A percentile compares a stretch with the other conserved stretches of the same genome.
These are phyloP conservation scores for Neoarius graeffei DNA, from an alignment of 2,113 vertebrate species.

Conservation along the genomic window DNA sequence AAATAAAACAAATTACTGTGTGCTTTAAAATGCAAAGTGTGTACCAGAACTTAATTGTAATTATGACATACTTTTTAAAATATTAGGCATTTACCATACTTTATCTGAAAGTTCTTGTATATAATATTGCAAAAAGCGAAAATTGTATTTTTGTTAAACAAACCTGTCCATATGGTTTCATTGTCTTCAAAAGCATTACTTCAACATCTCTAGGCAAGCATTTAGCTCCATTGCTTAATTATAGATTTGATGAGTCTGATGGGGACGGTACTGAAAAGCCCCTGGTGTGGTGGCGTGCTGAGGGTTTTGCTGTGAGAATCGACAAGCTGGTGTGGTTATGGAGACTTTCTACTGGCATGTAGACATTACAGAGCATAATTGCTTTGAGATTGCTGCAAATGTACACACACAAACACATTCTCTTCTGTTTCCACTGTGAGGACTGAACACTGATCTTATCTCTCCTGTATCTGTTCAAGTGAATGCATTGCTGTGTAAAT, in stretches of 20 bases:
- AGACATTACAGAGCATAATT: conserved; percentile 10
- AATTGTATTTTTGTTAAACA: not conserved
- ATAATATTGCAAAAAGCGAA: not conserved
- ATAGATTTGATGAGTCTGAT: conserved; percentile 37
- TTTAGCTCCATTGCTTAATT: not conserved
- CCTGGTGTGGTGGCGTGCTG: conserved; percentile 47
- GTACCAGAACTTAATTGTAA: not conserved
- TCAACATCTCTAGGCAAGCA: not conserved
- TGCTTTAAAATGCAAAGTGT: not conserved
- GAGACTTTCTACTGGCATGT: conserved; percentile 23
- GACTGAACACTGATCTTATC: not conserved
- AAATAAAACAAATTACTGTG: too few relatives aligned
- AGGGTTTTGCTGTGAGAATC: conserved; percentile 61
- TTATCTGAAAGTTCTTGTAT: not conserved
- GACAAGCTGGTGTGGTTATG: conserved; percentile 27
- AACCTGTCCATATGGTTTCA: not conserved
- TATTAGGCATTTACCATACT: not conserved
- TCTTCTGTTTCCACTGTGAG: conserved; percentile 5
- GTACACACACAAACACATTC: not conserved
- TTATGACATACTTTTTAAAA: not conserved
- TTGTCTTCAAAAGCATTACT: not conserved
- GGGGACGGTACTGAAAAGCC: not conserved
- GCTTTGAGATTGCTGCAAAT: conserved; percentile 8
- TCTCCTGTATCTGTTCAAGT: not conserved
- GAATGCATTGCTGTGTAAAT: not conserved